Evolutionary conservation across 1,140 invertebrate species (phyloP), one percentile per base, ranked within the genome.

Genomic region (Caenorhabditis tropicalis): DNA sequence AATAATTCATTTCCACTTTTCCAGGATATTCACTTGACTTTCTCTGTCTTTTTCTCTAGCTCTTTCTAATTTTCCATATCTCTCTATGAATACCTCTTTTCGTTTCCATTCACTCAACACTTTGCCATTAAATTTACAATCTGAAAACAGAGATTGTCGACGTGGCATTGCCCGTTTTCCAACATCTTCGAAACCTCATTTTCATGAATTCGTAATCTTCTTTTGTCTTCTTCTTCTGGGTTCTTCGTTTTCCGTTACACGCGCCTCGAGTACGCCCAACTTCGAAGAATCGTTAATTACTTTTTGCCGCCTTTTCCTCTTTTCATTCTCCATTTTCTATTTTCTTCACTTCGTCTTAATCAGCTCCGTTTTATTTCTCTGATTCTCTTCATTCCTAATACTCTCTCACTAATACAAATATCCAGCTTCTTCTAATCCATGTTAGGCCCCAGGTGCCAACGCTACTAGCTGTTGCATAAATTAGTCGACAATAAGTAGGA

Each of bases 161-260:
- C 49, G 49, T 51, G 49, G 49, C 49, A 19, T 58, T 9, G 56
- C 29, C n/a, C 16, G 24, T 10, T 16, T 56, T n/a, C 21, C n/a
- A n/a, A n/a, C 9, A 10, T 43, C n/a, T 43, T 21, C n/a, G 36
- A 74, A 74, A 74, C 65, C 65, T 43, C 65, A 74, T 74, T 74
- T 74, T 74, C 65, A 74, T 74, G 65, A 74, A 74, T 74, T 74
- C 36, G 36, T 74, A 74, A 74, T 74, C 65, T 74, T 74, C 65
- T 21, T 74, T 74, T 74, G 65, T 74, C 65, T 39, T 36, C 49
- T 51, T n/a, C 4, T 46, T 33, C 16, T 19, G 58, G 31, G 58
- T 65, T 36, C 58, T 36, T 19, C 31, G 19, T 74, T 74, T 74
- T 74, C 65, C 65, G 65, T 74, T 74, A 36, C 36, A 74, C 43